These are phyloP conservation scores for Mirounga angustirostris DNA, from an alignment of 2,113 vertebrate genomes.

Conservation along the genomic window DNA sequence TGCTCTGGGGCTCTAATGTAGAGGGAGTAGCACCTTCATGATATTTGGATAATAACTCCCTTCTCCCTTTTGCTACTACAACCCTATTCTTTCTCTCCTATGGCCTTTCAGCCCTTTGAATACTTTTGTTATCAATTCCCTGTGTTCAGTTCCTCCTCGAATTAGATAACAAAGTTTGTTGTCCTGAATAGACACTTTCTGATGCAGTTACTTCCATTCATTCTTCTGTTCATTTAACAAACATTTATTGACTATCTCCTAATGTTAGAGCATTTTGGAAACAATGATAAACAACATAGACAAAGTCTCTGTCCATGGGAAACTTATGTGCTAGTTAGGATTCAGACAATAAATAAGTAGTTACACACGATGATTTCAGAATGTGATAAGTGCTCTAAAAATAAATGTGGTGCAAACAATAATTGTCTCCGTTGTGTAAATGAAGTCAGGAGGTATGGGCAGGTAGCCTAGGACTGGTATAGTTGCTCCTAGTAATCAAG, in stretches of 20 bases:
- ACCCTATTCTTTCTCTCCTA: background rate
- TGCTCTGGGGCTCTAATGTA: too few relatives aligned
- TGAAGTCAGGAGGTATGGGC: background rate
- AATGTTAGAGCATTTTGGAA: background rate
- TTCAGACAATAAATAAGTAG: background rate
- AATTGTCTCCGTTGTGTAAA: background rate
- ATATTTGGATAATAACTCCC: background rate
- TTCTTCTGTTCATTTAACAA: constrained; percentile 34
- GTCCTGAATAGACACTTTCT: background rate
- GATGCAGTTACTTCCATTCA: background rate
- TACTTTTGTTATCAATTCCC: background rate
- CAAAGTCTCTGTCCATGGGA: background rate
- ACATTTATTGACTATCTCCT: background rate
- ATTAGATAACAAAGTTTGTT: constrained; percentile 3
- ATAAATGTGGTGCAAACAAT: background rate
- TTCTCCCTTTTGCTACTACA: background rate
- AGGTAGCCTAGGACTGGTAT: background rate
- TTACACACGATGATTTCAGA: background rate
- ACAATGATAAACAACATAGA: background rate
- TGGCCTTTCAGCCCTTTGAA: background rate
- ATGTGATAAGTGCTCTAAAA: background rate
- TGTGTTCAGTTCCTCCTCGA: background rate
- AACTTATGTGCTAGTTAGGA: background rate
- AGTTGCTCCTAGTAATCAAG: background rate
- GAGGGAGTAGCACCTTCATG: background rate